Base-by-base conservation (phyloP, 2,797 vertebrate species). In the Sebastes iracundus region DNA sequence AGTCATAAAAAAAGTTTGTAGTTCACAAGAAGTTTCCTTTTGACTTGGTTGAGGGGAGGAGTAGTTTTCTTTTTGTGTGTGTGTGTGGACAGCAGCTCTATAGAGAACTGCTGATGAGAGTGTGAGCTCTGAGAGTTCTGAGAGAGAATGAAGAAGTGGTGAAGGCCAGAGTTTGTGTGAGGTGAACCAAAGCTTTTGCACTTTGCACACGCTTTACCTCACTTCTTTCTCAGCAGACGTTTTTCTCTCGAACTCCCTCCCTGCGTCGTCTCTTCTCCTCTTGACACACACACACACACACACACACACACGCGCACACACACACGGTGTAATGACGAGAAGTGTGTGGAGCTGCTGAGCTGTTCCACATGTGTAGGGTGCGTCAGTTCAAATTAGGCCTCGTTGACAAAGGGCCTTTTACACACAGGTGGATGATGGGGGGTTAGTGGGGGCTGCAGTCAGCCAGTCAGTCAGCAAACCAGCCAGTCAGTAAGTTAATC, bases 281-380 rank as follows among this genome's bases (percentile, higher is more conserved):
- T 25, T 66, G 67, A 69, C 70, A 49, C 28, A 56, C 85, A 69
- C 67, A 71, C 75, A 58, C 75, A 49, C 69, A 69, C 69, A 46
- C 28, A 52, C 84, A 68, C 69, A 68, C 75, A 53, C 75, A 68
- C 3, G 32, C 69, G 66, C 69, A 32, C 28, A 52, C 84, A 66
- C 69, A 68, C 75, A 71, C 3, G 3, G 59, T 64, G 76, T 90
- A 93, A 92, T 90, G 90, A 89, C 78, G 72, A 67, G 82, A 84
- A 87, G 88, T 84, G 91, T 91, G 85, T 86, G 81, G 84, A 86
- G 87, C 88, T 74, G 87, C 90, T 95, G 95, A 96, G 93, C 94
- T 94, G 93, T 95, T 95, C 94, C 95, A 96, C 95, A 95, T 96
- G 95, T 96, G 95, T 84, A 89, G 91, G 85, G 91, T 85, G 91